Evolutionary conservation across 1,140 invertebrate species (phyloP), one percentile per base, ranked within the genome.

Genomic region (Telenomus remus): DNA sequence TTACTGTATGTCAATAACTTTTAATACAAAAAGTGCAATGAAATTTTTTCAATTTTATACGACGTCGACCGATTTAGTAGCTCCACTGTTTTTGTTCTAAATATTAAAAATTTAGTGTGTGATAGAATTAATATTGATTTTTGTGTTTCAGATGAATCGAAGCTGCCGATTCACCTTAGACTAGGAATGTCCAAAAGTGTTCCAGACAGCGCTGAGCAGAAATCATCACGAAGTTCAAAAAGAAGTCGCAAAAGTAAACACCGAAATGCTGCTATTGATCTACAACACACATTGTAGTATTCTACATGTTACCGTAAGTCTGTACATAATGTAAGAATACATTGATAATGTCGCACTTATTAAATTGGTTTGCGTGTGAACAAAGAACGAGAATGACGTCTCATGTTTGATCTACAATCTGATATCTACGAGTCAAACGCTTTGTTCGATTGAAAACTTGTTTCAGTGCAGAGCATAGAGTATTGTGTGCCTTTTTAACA

Each of bases 81-180:
- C 19, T 27, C 6, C 6, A 3, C 19, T 3, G 1, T 27, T 3
- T 27, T 27, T 1, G 19, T 27, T 1, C 1, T 27, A 27, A 27
- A 27, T 27, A n/a, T n/a, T n/a, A n/a, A n/a, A n/a, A n/a, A n/a
- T n/a, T n/a, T n/a, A n/a, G n/a, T n/a, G n/a, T n/a, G 19, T 6
- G 6, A 27, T 27, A 27, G 19, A 27, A 27, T 27, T 3, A 27
- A 27, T 27, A 6, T 27, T 27, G 1, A 6, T 44, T 14, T 15
- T 9, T 64, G 7, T 19, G 7, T 56, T 56, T 27, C 69, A 72
- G 69, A 64, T 64, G 69, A 64, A 49, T 72, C 69, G 34, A 64
- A 72, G 39, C 16, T 64, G 39, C 69, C 69, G 1, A 64, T 72
- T 72, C 69, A 64, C n/a, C 54, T 72, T 59, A 57, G 69, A 47